These are phyloP conservation scores for Denticeps clupeoides DNA, from an alignment of 2,797 vertebrate species.

Conservation along the genomic window DNA sequence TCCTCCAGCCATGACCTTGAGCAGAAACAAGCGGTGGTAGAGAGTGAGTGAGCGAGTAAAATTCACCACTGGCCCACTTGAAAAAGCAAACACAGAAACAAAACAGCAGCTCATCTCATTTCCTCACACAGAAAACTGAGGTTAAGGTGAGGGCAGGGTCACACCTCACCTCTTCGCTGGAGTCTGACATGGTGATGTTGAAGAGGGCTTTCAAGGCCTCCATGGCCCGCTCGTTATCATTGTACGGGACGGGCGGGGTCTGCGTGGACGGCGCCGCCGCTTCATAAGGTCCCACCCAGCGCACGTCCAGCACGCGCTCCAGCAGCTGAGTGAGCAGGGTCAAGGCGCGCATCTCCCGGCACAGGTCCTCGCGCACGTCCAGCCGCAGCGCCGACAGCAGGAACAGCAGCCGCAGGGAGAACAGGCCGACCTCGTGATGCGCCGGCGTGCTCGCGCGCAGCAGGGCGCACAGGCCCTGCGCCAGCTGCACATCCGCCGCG, in stretches of 20 bases:
- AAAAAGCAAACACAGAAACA: neutral
- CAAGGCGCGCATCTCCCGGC: constrained; percentile 70
- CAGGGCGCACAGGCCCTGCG: constrained; percentile 69
- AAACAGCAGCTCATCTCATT: neutral
- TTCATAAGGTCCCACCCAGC: constrained; percentile 81
- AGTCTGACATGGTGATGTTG: constrained; percentile 82
- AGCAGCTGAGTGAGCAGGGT: constrained; percentile 77
- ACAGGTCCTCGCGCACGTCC: constrained; percentile 69
- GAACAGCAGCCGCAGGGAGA: constrained; percentile 89
- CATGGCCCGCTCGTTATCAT: constrained; percentile 79
- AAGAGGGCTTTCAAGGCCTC: constrained; percentile 92
- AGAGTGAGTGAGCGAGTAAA: too few relatives aligned
- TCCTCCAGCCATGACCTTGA: too few relatives aligned
- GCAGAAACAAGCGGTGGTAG: too few relatives aligned
- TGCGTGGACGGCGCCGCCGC: constrained; percentile 58
- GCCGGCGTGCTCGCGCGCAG: constrained; percentile 61
- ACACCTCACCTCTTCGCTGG: constrained; percentile 74
- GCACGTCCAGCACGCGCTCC: constrained; percentile 77
- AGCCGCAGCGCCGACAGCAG: constrained; percentile 83
- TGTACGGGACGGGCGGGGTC: constrained; percentile 61
- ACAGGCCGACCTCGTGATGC: constrained; percentile 81
- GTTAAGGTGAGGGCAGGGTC: neutral
- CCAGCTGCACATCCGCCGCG: constrained; percentile 79
- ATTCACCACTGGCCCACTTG: too few relatives aligned
- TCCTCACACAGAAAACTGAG: too few relatives aligned